Evolutionary conservation across 2,888 invertebrate species (phyloP).

Genomic region (Automeris io): DNA sequence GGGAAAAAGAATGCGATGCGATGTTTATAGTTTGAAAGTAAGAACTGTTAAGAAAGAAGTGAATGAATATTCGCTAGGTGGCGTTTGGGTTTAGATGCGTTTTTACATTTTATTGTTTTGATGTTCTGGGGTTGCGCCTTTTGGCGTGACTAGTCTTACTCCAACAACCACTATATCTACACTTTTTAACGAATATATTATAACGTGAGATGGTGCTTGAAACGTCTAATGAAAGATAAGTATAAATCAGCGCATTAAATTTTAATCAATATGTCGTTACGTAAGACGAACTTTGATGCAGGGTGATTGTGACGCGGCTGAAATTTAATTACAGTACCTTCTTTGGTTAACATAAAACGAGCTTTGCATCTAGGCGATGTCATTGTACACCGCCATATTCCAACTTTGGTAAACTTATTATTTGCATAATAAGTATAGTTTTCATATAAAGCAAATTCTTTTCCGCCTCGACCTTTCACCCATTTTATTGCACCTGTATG

Average conservation of each 20-base stretch:
- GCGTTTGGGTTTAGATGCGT: too few species aligned
- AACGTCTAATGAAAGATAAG: too few species aligned
- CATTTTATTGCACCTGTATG: not conserved
- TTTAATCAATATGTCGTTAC: constrained; percentile 9
- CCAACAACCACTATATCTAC: too few species aligned
- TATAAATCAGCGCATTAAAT: not conserved
- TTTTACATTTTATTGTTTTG: too few species aligned
- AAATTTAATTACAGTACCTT: not conserved
- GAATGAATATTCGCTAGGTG: too few species aligned
- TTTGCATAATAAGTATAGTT: constrained; percentile 14
- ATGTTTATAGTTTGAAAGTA: too few species aligned
- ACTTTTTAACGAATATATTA: too few species aligned
- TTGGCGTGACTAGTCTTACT: too few species aligned
- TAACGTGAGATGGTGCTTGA: too few species aligned
- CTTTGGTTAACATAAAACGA: constrained; percentile 1
- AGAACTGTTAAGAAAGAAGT: too few species aligned
- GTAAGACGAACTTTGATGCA: not conserved
- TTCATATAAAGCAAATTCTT: constrained; percentile 5
- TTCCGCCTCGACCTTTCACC: not conserved
- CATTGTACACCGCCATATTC: constrained; percentile 15
- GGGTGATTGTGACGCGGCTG: constrained; percentile 4
- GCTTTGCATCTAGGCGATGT: constrained; percentile 8
- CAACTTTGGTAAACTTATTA: not conserved
- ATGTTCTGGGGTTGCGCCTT: too few species aligned
- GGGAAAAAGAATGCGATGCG: too few species aligned